Evolutionary conservation across 2,888 invertebrate species (phyloP).

Genomic region (Leucania comma): DNA sequence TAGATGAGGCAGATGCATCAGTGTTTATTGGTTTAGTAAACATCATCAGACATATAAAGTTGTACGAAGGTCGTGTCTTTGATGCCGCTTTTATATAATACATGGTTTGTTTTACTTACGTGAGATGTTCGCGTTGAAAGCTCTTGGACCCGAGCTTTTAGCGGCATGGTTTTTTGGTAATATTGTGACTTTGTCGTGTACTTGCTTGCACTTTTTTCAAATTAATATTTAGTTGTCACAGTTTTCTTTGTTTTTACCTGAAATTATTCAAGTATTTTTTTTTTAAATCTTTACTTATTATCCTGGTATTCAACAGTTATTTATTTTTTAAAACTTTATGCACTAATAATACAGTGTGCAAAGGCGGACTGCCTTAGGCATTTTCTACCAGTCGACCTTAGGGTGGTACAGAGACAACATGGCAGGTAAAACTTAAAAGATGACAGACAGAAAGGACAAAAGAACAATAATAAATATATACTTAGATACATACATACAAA

Average conservation of each 20-base stretch:
- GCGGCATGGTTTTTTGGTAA: slow-evolving; percentile 6
- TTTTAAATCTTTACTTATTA: too few relatives aligned
- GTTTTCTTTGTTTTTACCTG: background rate
- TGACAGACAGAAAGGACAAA: too few relatives aligned
- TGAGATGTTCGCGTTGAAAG: slow-evolving; percentile 26
- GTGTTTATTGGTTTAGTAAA: slow-evolving; percentile 48
- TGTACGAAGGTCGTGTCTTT: slow-evolving; percentile 27
- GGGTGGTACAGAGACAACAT: too few relatives aligned
- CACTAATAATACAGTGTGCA: too few relatives aligned
- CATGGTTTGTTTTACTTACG: slow-evolving; percentile 16
- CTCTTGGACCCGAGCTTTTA: slow-evolving; percentile 17
- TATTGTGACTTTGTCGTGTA: too few relatives aligned
- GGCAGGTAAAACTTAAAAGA: too few relatives aligned
- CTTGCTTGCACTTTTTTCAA: background rate
- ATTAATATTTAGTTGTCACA: background rate
- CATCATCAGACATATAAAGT: slow-evolving; percentile 27
- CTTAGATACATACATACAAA: too few relatives aligned
- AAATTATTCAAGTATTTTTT: background rate
- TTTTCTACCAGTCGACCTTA: too few relatives aligned
- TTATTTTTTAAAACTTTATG: too few relatives aligned
- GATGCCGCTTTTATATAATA: slow-evolving; percentile 19
- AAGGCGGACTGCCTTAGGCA: too few relatives aligned
- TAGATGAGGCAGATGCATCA: slow-evolving; percentile 45
- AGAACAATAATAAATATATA: too few relatives aligned
- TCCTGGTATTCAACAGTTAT: too few relatives aligned